These are phyloP conservation scores for Alexandromys fortis DNA, from an alignment of 2,113 vertebrate species.

Conservation along the genomic window DNA sequence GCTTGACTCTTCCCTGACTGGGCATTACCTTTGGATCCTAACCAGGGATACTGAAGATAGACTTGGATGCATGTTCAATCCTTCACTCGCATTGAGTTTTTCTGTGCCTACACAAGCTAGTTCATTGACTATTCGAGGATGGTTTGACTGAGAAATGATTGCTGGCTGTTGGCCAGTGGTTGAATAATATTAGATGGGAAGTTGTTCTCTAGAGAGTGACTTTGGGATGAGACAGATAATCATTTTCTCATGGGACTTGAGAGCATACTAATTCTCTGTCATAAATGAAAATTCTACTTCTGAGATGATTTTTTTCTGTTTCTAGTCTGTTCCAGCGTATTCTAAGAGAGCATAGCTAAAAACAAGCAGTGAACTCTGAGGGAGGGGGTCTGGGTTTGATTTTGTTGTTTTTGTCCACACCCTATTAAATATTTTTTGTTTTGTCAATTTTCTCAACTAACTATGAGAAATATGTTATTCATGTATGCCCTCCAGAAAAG, in stretches of 20 bases:
- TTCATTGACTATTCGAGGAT: conserved; percentile 12
- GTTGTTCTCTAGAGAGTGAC: conserved; percentile 46
- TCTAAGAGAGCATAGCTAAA: neutral
- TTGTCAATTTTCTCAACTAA: neutral
- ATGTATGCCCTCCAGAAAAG: neutral
- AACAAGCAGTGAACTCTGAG: neutral
- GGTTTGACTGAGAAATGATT: conserved; percentile 56
- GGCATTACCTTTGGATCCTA: neutral
- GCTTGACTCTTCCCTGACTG: neutral
- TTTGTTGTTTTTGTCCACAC: neutral
- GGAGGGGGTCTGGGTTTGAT: neutral
- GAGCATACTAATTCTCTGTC: conserved; percentile 3
- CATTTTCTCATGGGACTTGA: conserved; percentile 50
- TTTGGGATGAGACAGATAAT: conserved; percentile 7
- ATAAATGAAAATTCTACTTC: conserved; percentile 49
- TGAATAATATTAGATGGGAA: conserved; percentile 46
- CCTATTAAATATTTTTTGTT: neutral
- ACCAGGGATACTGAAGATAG: neutral
- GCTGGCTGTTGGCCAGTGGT: conserved; percentile 40
- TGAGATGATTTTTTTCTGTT: neutral
- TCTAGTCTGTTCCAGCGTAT: neutral
- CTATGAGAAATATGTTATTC: neutral
- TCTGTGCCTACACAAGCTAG: neutral
- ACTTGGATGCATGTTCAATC: neutral
- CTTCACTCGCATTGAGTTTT: neutral